Conservation (phyloP, 2,797 vertebrate genomes). For the Dryobates pubescens region DNA sequence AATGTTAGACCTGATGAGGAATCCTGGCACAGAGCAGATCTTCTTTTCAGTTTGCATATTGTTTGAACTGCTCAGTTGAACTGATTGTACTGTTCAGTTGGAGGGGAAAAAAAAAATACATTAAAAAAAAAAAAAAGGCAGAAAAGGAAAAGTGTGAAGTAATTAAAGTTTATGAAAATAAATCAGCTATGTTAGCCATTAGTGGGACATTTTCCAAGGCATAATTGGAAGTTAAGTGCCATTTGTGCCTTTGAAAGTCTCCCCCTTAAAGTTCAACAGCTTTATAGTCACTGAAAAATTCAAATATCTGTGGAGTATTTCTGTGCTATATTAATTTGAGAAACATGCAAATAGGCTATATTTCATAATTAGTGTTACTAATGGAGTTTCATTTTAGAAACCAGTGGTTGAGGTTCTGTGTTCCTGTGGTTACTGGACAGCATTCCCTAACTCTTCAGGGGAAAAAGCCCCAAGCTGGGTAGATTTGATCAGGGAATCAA, state of each 20-base stretch:
- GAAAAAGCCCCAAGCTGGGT: not conserved
- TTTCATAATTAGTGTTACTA: conserved; percentile 6
- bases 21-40: not conserved
- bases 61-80: not conserved
- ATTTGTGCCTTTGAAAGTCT: conserved; percentile 49
- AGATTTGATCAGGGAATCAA: not conserved
- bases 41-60: not conserved
- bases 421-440: not conserved
- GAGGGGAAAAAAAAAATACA: no score
- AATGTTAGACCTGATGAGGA: not conserved
- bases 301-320: not conserved
- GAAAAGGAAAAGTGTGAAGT: not conserved
- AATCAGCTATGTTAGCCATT: conserved; percentile 57
- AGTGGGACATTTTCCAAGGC: conserved; percentile 45
- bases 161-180: conserved; percentile 70
- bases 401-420: not conserved
- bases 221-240: conserved; percentile 60
- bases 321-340: not conserved
- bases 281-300: not conserved
- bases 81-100: not conserved
- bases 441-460: not conserved
- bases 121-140: no score
- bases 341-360: not conserved
- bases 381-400: not conserved
- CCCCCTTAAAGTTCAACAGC: conserved; percentile 48